Evolutionary conservation across 2,797 vertebrate species (phyloP), one percentile per base, ranked within the genome.

Genomic region (Danio choprae): DNA sequence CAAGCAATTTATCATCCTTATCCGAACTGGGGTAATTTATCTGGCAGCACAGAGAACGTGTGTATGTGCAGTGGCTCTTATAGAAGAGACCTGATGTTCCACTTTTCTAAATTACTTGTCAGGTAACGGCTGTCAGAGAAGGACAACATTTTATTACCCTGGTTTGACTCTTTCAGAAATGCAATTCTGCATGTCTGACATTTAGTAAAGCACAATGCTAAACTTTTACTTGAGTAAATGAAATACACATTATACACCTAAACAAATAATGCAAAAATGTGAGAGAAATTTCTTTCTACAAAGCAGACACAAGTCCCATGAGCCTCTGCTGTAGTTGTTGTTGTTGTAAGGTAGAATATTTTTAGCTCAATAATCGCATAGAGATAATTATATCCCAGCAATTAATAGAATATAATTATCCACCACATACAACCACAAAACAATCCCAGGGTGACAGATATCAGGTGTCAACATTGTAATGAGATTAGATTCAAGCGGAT

Each of bases 1-100:
- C 68, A 70, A 56, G 73, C 74, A 73, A 85, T 83, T 79, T 81
- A 84, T 88, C 85, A 88, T 80, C 51, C 56, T 83, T 72, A 43
- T 60, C 38, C 68, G 16, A 46, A 44, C 56, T 29, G 12, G 41
- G 53, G 55, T 55, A 75, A 77, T 46, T 60, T 36, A 82, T 74
- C 63, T 43, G 20, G 20, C 59, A 55, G 63, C 63, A 74, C 48
- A 74, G 51, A 58, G 71, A 79, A 67, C 29, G 63, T 22, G 46
- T 67, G 16, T 56, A 50, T 55, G 41, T 48, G 22, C 29, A 59
- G 55, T 10, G 46, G 22, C 44, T 77, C 71, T 55, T 81, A 55
- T 36, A 55, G 63, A 55, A 67, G 68, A 63, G 41, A 16, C 46
- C 69, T 59, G 16, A 12, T 71, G 29, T 80, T 43, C n/a, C 48